Evolutionary conservation across 2,113 vertebrate genomes (phyloP).

Genomic region (Epinephelus cyanopodus): DNA sequence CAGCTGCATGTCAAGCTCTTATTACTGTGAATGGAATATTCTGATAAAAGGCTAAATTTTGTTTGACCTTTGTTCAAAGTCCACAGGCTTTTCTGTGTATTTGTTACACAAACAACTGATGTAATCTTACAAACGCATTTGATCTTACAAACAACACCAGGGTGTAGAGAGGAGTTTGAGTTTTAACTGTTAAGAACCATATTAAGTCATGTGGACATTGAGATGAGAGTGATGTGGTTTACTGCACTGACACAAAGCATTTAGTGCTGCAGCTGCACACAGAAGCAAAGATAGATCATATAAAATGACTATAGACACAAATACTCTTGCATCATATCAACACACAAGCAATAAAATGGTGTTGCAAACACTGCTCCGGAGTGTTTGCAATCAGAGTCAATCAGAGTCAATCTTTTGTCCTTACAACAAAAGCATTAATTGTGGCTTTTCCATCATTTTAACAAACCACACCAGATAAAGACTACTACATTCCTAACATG

Average conservation of each 20-base stretch:
- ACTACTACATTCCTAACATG: not conserved
- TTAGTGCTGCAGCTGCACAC: not conserved
- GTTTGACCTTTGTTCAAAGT: not conserved
- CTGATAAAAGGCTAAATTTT: not conserved
- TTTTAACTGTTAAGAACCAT: not conserved
- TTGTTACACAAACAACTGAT: not conserved
- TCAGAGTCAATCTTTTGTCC: not conserved
- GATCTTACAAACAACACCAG: not conserved
- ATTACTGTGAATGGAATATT: not conserved
- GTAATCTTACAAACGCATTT: not conserved
- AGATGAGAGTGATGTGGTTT: not conserved
- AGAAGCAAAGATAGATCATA: not conserved
- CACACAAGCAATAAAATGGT: not conserved
- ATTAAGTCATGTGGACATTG: not conserved
- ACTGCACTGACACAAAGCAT: not conserved
- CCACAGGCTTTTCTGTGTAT: not conserved
- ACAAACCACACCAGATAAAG: not conserved
- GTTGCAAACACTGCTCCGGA: not conserved
- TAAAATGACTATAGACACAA: not conserved
- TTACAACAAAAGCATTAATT: not conserved
- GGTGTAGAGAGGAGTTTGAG: not conserved
- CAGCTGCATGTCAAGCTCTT: not conserved
- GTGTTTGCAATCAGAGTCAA: too few species aligned
- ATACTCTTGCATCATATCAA: not conserved
- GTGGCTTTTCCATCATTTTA: not conserved